These are phyloP conservation scores for Ciconia stormi DNA, from an alignment of 2,113 vertebrate species.

Conservation along the genomic window DNA sequence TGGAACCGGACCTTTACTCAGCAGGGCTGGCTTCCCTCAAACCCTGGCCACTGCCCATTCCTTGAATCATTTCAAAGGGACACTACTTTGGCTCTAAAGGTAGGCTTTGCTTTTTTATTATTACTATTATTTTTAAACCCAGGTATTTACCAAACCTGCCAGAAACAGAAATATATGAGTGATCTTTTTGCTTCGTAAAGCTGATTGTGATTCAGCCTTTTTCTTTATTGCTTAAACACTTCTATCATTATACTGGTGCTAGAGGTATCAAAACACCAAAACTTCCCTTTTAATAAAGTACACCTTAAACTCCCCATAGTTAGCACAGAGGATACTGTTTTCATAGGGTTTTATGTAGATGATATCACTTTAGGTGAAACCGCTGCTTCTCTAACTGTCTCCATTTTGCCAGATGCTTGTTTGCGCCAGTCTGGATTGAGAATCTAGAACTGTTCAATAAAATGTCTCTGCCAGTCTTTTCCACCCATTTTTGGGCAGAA, in stretches of 20 bases:
- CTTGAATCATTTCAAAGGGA: conserved; percentile 26
- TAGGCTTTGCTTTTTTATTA: not conserved
- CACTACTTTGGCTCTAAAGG: not conserved
- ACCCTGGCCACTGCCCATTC: not conserved
- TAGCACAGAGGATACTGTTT: not conserved
- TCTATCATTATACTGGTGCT: not conserved
- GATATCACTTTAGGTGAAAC: not conserved
- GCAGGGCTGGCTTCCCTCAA: not conserved
- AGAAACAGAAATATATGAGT: not conserved
- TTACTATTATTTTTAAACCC: conserved; percentile 4
- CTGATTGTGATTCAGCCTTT: not conserved
- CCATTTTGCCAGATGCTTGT: not conserved
- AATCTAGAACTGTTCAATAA: not conserved
- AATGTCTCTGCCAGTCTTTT: not conserved
- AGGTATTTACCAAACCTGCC: not conserved
- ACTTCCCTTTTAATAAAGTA: not conserved
- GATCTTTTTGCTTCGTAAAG: not conserved
- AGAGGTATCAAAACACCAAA: not conserved
- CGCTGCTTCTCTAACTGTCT: not conserved
- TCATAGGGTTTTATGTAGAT: not conserved
- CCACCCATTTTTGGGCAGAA: not conserved
- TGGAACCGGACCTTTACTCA: not conserved
- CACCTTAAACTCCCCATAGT: not conserved
- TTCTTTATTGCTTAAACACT: not conserved
- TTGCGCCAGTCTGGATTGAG: not conserved